These are phyloP conservation scores for Drosophila pachea DNA, from an alignment of 1,140 invertebrate genomes.

Conservation along the genomic window DNA sequence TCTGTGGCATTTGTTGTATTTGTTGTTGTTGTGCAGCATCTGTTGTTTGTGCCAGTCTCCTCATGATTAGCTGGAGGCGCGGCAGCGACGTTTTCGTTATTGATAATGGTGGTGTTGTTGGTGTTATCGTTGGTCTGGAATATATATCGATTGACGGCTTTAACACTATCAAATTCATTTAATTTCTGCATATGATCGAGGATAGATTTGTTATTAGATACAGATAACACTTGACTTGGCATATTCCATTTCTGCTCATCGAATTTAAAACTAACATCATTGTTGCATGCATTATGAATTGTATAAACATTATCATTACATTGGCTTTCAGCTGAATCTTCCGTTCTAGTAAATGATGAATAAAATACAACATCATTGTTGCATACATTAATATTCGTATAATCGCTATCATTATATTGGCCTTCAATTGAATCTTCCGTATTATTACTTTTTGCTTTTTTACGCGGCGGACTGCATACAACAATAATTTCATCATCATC, in stretches of 20 bases:
- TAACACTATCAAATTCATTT: slow-evolving; percentile 52
- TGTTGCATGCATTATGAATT: slow-evolving; percentile 2
- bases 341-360: background rate
- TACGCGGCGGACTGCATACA: slow-evolving; percentile 54
- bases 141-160: slow-evolving; percentile 63
- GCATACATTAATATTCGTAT: slow-evolving; percentile 8
- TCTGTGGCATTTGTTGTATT: slow-evolving; percentile 39
- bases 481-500: slow-evolving; percentile 63
- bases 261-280: slow-evolving; percentile 41
- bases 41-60: slow-evolving; percentile 17
- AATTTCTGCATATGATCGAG: slow-evolving; percentile 47
- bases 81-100: slow-evolving; percentile 36
- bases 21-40: slow-evolving; percentile 30
- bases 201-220: slow-evolving; percentile 47
- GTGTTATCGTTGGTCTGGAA: slow-evolving; percentile 67
- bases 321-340: background rate
- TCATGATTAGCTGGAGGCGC: slow-evolving; percentile 50
- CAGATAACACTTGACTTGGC: slow-evolving; percentile 43
- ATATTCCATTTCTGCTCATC: slow-evolving; percentile 15
- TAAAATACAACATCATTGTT: slow-evolving; percentile 14
- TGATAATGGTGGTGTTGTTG: slow-evolving; percentile 50
- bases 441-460: slow-evolving; percentile 5
- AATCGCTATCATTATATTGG: slow-evolving; percentile 16
- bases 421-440: background rate
- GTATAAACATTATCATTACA: slow-evolving; percentile 1